Percentiles rank a stretch among this genome's conserved stretches.
phyloP scores from a whole-genome alignment of 2,113 vertebrate genomes.

The Kryptolebias marmoratus region DNA sequence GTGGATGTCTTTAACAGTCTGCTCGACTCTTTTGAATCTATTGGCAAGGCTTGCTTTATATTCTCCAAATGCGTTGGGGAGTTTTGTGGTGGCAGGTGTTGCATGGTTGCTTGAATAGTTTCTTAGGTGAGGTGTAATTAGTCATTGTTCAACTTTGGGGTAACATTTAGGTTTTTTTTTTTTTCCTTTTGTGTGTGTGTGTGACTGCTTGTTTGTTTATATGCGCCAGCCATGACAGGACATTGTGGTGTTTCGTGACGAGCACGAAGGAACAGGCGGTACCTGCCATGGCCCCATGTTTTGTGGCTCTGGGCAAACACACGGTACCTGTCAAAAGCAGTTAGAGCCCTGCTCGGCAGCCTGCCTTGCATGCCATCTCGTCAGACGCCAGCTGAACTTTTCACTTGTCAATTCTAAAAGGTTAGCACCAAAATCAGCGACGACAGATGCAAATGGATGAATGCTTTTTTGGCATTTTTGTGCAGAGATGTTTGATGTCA shows the following conservation, averaged over 20 bases:
- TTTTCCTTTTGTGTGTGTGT: not conserved
- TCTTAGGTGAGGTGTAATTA: slow-evolving; percentile 35
- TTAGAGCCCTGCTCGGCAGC: slow-evolving; percentile 82
- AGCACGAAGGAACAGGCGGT: slow-evolving; percentile 53
- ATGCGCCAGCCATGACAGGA: slow-evolving; percentile 30
- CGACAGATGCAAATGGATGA: slow-evolving; percentile 81
- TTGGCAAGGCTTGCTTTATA: not conserved
- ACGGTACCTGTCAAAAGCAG: slow-evolving; percentile 89
- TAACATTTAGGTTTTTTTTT: slow-evolving; percentile 45
- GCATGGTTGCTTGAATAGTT: slow-evolving; percentile 11
- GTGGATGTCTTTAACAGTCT: slow-evolving; percentile 5
- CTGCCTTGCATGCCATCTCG: slow-evolving; percentile 82
- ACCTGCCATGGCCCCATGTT: slow-evolving; percentile 71
- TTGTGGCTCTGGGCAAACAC: slow-evolving; percentile 82
- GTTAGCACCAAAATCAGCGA: slow-evolving; percentile 83
- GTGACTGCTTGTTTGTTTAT: slow-evolving; percentile 53
- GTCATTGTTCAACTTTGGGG: slow-evolving; percentile 52
- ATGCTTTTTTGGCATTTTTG: slow-evolving; percentile 75
- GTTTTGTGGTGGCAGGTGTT: slow-evolving; percentile 12
- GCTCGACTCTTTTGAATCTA: not conserved
- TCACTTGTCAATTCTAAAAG: slow-evolving; percentile 91
- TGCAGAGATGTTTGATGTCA: slow-evolving; percentile 57
- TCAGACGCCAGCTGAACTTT: slow-evolving; percentile 84
- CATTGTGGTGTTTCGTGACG: slow-evolving; percentile 47
- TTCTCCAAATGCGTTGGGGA: not conserved